Evolutionary conservation across 2,797 vertebrate species (phyloP).

Genomic region (Rhabdomys pumilio): DNA sequence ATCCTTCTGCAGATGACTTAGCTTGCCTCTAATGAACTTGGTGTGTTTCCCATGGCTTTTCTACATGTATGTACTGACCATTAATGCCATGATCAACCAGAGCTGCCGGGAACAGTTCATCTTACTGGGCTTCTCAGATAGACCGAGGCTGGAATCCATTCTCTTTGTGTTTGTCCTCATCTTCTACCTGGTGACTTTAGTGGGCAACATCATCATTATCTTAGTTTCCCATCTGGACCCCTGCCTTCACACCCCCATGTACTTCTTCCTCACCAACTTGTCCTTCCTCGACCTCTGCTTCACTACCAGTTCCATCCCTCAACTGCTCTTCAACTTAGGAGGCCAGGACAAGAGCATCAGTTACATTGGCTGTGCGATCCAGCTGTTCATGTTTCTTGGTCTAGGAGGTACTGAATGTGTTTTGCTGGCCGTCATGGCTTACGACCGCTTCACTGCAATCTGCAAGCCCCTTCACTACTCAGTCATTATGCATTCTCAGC

Average conservation of each 20-base stretch:
- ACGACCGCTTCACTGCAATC: constrained; percentile 73
- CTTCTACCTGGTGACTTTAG: constrained; percentile 73
- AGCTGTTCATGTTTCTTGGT: constrained; percentile 76
- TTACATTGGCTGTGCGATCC: constrained; percentile 60
- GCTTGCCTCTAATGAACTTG: neutral
- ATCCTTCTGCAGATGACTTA: neutral
- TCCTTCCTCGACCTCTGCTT: constrained; percentile 79
- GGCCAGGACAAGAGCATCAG: constrained; percentile 71
- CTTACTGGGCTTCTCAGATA: constrained; percentile 74
- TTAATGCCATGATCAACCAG: constrained; percentile 67
- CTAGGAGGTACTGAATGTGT: constrained; percentile 76
- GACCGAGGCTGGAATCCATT: constrained; percentile 58
- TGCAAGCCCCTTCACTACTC: constrained; percentile 76
- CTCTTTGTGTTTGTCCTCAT: constrained; percentile 73
- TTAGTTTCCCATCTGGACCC: constrained; percentile 68
- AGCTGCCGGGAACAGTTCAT: constrained; percentile 70
- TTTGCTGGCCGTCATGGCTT: constrained; percentile 75
- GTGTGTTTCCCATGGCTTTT: neutral
- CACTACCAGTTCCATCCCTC: constrained; percentile 77
- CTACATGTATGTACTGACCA: neutral
- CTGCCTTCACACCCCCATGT: constrained; percentile 72
- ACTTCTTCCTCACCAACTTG: constrained; percentile 79
- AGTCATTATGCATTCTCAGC: constrained; percentile 60
- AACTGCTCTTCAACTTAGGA: constrained; percentile 74
- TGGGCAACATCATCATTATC: constrained; percentile 74